Conservation (phyloP, 2,888 invertebrate species). For the Urechis unicinctus region DNA sequence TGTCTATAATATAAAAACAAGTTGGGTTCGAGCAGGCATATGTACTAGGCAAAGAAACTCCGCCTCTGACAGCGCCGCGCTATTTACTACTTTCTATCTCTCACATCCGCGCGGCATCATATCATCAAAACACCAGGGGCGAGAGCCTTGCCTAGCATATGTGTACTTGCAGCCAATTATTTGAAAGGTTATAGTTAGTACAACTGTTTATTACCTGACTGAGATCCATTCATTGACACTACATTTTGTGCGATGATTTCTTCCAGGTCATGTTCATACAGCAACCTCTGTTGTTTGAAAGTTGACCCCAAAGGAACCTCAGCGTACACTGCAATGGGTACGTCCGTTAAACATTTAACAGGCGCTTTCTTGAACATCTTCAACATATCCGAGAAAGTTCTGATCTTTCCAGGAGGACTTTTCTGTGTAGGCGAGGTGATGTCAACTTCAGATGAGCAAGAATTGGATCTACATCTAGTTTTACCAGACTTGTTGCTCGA, state of each 20-base stretch:
- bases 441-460: too few relatives aligned
- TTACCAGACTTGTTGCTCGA: neutral
- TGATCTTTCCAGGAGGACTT: neutral
- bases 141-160: too few relatives aligned
- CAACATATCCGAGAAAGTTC: neutral
- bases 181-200: neutral
- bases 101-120: too few relatives aligned
- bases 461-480: neutral
- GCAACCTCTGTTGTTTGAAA: constrained; percentile 30
- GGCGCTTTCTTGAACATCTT: neutral
- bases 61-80: too few relatives aligned
- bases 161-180: neutral
- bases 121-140: too few relatives aligned
- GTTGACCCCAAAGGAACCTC: constrained; percentile 30
- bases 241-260: neutral
- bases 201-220: neutral
- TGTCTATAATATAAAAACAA: too few relatives aligned
- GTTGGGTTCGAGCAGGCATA: too few relatives aligned
- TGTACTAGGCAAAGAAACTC: too few relatives aligned
- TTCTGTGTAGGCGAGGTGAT: neutral
- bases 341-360: neutral
- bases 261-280: constrained; percentile 28
- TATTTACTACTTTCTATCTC: too few relatives aligned
- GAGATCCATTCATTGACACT: neutral
- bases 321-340: neutral